Evolutionary conservation across 2,797 vertebrate genomes (phyloP), one percentile per base, ranked within the genome.

Genomic region (Peromyscus melanophrys): DNA sequence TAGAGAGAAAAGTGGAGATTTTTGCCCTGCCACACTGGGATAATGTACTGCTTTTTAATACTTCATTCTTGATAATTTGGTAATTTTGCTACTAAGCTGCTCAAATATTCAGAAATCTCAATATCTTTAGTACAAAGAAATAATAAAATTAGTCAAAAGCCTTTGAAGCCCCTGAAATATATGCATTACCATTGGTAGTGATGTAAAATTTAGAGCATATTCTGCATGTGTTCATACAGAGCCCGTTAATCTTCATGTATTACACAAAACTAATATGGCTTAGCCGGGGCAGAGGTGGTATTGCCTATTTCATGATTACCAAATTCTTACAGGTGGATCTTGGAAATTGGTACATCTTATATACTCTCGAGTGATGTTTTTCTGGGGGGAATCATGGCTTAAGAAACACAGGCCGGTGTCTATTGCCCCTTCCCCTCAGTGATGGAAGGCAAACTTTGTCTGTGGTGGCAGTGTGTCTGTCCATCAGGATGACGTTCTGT

Each of bases 91-190:
- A 14, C 37, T 63, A 31, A 88, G 59, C 4, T 57, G 80, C 21
- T 92, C 37, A 92, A 81, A 94, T 90, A 94, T 94, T 69, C 21
- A 85, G 67, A 49, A 85, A 90, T 90, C 46, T 96, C 55, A 75
- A 27, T 6, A 77, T 92, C n/a, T 95, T 59, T 25, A 87, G 43
- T 80, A 67, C 9, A 89, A 76, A 67, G 21, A 94, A 75, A 52
- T 76, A 27, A 75, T 65, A 81, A 65, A 96, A 43, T 57, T 31
- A 76, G 82, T 77, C 65, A 69, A 49, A 76, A n/a, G 7, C 46
- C 19, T 77, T 73, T 84, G 17, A 82, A n/a, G 34, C 61, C 71
- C 93, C 55, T 85, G 31, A 67, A n/a, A 84, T 91, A 43, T 25
- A 93, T 49, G 21, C 57, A 85, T 43, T 67, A 43, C 80, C 67